Evolutionary conservation across 2,888 invertebrate genomes (phyloP).

Genomic region (Drosophila seclusa): DNA sequence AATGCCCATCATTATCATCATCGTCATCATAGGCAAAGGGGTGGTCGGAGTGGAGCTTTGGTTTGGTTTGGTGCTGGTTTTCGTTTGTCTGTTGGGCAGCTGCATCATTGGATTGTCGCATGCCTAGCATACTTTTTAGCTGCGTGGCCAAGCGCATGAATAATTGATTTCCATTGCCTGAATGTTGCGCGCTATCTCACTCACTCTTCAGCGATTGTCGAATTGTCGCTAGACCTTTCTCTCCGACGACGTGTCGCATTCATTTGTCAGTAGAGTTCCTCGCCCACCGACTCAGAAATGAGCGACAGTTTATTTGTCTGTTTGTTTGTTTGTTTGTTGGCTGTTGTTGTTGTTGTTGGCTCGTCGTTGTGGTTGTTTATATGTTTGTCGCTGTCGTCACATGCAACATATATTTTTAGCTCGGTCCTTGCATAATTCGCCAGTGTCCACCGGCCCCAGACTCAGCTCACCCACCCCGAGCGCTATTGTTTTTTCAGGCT

Average conservation of each 20-base stretch:
- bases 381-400: constrained; percentile 68
- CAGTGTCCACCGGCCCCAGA: background rate
- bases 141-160: constrained; percentile 76
- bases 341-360: constrained; percentile 20
- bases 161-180: constrained; percentile 80
- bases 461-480: background rate
- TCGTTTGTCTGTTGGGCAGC: constrained; percentile 34
- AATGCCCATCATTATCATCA: constrained; percentile 60
- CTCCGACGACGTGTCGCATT: constrained; percentile 52
- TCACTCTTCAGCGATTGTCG: background rate
- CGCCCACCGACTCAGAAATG: constrained; percentile 30
- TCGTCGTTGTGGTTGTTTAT: constrained; percentile 58
- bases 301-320: constrained; percentile 66
- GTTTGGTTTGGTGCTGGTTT: constrained; percentile 13
- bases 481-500: constrained; percentile 64
- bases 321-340: constrained; percentile 37
- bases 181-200: constrained; percentile 32
- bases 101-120: constrained; percentile 39
- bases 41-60: background rate
- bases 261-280: constrained; percentile 62
- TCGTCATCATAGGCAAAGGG: background rate
- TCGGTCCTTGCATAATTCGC: constrained; percentile 53
- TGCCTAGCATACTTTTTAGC: constrained; percentile 73
- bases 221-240: constrained; percentile 7
- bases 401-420: constrained; percentile 70